Conservation (phyloP, 2,888 invertebrate species). For the Chesias legatella region DNA sequence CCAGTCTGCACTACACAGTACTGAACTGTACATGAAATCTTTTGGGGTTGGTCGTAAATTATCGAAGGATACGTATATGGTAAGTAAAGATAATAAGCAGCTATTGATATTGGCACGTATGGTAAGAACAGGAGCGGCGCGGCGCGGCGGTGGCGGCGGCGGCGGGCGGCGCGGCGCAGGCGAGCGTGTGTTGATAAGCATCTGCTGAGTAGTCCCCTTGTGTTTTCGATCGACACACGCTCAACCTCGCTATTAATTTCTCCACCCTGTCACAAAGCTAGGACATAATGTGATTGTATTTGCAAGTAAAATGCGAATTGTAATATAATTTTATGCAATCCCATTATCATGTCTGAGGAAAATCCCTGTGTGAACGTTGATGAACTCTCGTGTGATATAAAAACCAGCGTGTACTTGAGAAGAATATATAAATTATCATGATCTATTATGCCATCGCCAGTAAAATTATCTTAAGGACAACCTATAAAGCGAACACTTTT, state of each 20-base stretch:
- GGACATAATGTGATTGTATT: slow-evolving; percentile 76
- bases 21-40: too few relatives aligned
- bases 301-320: slow-evolving; percentile 69
- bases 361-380: slow-evolving; percentile 42
- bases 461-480: too few relatives aligned
- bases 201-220: slow-evolving; percentile 77
- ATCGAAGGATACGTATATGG: slow-evolving; percentile 19
- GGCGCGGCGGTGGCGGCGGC: slow-evolving; percentile 43
- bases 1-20: too few relatives aligned
- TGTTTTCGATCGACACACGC: slow-evolving; percentile 66
- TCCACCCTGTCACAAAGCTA: slow-evolving; percentile 70
- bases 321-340: slow-evolving; percentile 52
- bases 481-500: too few relatives aligned
- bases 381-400: slow-evolving; percentile 35
- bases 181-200: slow-evolving; percentile 71
- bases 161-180: slow-evolving; percentile 37
- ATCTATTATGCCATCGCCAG: too few relatives aligned
- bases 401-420: slow-evolving; percentile 19
- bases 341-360: slow-evolving; percentile 46
- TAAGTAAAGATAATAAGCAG: slow-evolving; percentile 38
- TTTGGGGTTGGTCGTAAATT: slow-evolving; percentile 10
- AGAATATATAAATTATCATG: too few relatives aligned
- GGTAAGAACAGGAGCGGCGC: slow-evolving; percentile 41
- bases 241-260: slow-evolving; percentile 75
- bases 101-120: slow-evolving; percentile 42